Evolutionary conservation across 2,113 vertebrate species (phyloP), one percentile per base, ranked within the genome.

Genomic region (Colistium nudipinnis): DNA sequence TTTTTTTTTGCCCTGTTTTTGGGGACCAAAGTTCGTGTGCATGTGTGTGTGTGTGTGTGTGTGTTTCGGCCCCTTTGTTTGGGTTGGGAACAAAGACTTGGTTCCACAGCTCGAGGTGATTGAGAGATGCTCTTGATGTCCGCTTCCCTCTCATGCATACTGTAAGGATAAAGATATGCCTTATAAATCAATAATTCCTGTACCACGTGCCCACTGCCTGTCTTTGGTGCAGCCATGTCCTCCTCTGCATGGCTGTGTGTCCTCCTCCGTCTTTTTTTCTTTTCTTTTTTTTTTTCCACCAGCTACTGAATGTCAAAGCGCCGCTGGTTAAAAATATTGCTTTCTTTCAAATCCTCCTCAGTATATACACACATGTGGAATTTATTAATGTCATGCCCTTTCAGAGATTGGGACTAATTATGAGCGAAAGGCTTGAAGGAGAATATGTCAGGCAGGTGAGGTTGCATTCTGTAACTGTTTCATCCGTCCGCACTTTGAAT

Each of bases 301-400:
- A 77, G 68, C 66, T 69, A 90, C 70, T 83, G 87, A 90, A 91
- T 90, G 88, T 91, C 89, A 91, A 59, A 28, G 82, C 51, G 60
- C 47, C 17, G 80, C 78, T 69, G 74, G 80, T 87, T 86, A 83
- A 88, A 90, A 89, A 86, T 87, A 90, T 84, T 78, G 82, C 88
- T 85, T 84, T 84, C 82, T 71, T 84, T 87, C 78, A 80, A 87
- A 89, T 82, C 76, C 73, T 4, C 20, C 36, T 75, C 81, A 84
- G 87, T 90, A 91, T 91, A 84, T 78, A 86, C 78, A 88, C 73
- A 86, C 89, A 90, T 87, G 85, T 88, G 35, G 84, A 91, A 87
- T 90, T 85, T 91, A 92, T 92, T 85, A 93, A 92, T 91, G 91
- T 88, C 91, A 87, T 89, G 88, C 87, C 89, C 91, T 92, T 92